Evolutionary conservation across 1,140 invertebrate genomes (phyloP), one percentile per base, ranked within the genome.

Genomic region (Drosophila sproati): DNA sequence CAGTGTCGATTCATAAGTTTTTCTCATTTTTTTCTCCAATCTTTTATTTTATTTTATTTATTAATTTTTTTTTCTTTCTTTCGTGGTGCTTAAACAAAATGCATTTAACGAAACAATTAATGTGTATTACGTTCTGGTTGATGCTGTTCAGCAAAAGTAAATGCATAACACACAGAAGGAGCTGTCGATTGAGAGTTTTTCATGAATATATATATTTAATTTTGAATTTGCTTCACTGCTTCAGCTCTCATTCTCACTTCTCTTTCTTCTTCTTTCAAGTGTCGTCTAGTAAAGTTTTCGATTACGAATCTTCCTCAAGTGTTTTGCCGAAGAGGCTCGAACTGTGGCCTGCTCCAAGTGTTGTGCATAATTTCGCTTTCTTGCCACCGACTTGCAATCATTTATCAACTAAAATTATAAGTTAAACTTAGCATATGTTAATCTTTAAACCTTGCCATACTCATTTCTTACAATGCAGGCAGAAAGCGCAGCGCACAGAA

Each of bases 391-490:
- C 63, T 63, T 77, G 73, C 80, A 88, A 77, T 77, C 56, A 73
- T 80, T 80, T 77, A 71, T 74, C 54, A 54, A 59, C 83, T 87
- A 80, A 88, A 77, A 77, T 64, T 87, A 87, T 80, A 87, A 83
- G 45, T 88, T 87, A 88, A 80, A 83, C 66, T 86, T 82, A 72
- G 52, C 60, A 56, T 77, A 75, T 69, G 47, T 87, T 77, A 79
- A 77, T 79, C 59, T 73, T 64, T 67, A 72, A 54, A 57, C 72
- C 59, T 60, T 41, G 62, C 54, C 59, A 70, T 63, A 20, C 28
- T 29, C 54, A 41, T 56, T 56, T 37, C 37, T 55, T 20, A 28
- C 39, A 31, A 43, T 12, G 28, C 12, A 45, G 34, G 43, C 61
- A 54, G 60, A 86, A 68, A 69, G 69, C 82, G 67, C 59, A 86